Conservation (phyloP, 1,140 invertebrate species). For the Goniozus legneri region DNA sequence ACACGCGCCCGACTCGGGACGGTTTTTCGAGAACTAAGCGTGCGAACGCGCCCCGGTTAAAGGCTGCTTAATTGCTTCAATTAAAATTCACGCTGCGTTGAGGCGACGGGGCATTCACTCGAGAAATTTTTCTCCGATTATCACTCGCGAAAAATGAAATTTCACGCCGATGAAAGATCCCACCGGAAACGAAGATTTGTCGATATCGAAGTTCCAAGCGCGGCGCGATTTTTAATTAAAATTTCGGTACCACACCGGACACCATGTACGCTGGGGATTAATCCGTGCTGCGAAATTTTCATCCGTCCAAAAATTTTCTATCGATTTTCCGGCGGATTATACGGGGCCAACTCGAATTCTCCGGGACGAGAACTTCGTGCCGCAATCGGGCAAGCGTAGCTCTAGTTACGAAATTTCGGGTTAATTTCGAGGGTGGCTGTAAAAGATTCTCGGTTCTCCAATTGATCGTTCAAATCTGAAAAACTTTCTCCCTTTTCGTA, state of each 20-base stretch:
- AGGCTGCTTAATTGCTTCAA: constrained; percentile 36
- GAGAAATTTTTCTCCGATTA: too few relatives aligned
- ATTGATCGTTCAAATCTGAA: not conserved
- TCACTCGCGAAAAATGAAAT: not conserved
- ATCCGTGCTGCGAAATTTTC: too few relatives aligned
- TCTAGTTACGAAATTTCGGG: not conserved
- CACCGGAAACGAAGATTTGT: too few relatives aligned
- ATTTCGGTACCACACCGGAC: constrained; percentile 7
- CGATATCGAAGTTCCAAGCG: constrained; percentile 30
- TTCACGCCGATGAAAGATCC: not conserved
- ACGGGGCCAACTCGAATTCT: too few relatives aligned
- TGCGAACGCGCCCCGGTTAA: constrained; percentile 29
- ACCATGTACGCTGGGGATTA: not conserved
- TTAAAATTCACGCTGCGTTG: constrained; percentile 32
- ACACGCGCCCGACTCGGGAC: constrained; percentile 5
- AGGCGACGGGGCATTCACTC: constrained; percentile 9
- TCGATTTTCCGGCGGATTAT: too few relatives aligned
- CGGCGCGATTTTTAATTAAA: constrained; percentile 48
- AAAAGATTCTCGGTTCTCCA: not conserved
- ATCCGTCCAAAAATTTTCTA: too few relatives aligned
- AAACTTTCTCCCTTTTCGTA: too few relatives aligned
- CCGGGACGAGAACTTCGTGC: too few relatives aligned
- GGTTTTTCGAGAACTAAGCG: constrained; percentile 22
- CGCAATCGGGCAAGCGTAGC: too few relatives aligned
- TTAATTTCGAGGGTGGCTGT: not conserved